Evolutionary conservation across 1,140 invertebrate species (phyloP).

Genomic region (Aphis gossypii): DNA sequence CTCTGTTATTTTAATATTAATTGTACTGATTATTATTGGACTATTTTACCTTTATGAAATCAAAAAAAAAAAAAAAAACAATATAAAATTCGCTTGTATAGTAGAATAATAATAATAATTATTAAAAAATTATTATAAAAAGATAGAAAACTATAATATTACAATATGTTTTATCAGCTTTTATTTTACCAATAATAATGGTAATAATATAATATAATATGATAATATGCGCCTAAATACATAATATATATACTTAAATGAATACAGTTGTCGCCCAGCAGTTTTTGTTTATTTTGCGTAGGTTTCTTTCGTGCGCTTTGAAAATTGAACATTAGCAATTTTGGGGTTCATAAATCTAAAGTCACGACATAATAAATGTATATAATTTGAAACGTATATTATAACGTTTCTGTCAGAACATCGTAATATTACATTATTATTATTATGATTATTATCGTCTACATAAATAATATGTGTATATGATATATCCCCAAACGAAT

Average conservation of each 20-base stretch:
- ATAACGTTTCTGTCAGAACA: not conserved
- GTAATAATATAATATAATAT: not conserved
- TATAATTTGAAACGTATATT: not conserved
- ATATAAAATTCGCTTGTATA: not conserved
- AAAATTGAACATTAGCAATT: not conserved
- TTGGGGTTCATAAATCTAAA: not conserved
- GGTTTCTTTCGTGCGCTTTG: not conserved
- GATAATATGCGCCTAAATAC: not conserved
- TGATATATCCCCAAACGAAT: not conserved
- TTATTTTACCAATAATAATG: not conserved
- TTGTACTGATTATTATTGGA: not conserved
- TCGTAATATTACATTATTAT: not conserved
- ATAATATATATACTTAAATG: not conserved
- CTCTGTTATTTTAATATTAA: too few relatives aligned
- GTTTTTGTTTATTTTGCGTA: not conserved
- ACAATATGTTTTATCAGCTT: not conserved
- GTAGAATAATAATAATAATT: not conserved
- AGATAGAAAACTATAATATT: not conserved
- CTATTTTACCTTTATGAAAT: too few relatives aligned
- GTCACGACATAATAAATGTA: not conserved
- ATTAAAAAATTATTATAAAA: not conserved
- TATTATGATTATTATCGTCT: not conserved
- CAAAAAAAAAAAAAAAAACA: too few relatives aligned
- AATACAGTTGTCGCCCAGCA: not conserved
- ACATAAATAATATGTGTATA: not conserved